These are phyloP conservation scores for Hystrix cristata DNA, from an alignment of 2,113 vertebrate genomes.

Conservation along the genomic window DNA sequence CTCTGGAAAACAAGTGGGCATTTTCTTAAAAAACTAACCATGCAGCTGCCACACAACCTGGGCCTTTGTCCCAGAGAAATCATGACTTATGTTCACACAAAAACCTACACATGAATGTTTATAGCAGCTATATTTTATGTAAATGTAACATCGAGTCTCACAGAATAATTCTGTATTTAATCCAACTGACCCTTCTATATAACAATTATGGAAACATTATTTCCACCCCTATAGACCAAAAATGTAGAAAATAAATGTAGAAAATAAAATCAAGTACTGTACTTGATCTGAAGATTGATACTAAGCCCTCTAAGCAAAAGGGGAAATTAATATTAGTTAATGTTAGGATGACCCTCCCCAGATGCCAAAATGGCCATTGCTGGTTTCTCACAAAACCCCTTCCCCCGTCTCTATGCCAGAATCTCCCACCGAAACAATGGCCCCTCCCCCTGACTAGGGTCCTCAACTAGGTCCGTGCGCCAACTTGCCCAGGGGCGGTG, in stretches of 20 bases:
- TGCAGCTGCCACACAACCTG: neutral
- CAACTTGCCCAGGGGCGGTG: no score
- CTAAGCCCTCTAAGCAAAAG: neutral
- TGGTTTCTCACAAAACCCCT: no score
- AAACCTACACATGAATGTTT: neutral
- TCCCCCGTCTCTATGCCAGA: no score
- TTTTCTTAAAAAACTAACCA: neutral
- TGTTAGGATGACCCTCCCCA: no score
- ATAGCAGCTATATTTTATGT: neutral
- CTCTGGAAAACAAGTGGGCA: neutral
- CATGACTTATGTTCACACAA: neutral
- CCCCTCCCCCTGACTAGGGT: no score
- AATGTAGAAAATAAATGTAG: neutral
- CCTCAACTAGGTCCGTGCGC: no score
- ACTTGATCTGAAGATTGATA: neutral
- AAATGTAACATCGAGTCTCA: slow-evolving; percentile 15
- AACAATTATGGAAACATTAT: neutral
- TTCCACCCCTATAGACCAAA: neutral
- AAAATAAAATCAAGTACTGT: slow-evolving; percentile 5
- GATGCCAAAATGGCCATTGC: no score
- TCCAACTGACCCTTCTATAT: neutral
- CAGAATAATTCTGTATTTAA: neutral
- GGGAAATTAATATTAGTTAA: neutral
- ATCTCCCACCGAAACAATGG: no score
- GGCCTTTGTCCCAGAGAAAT: neutral